These are phyloP conservation scores for Pseudois nayaur DNA, from an alignment of 2,113 vertebrate species.

Conservation along the genomic window DNA sequence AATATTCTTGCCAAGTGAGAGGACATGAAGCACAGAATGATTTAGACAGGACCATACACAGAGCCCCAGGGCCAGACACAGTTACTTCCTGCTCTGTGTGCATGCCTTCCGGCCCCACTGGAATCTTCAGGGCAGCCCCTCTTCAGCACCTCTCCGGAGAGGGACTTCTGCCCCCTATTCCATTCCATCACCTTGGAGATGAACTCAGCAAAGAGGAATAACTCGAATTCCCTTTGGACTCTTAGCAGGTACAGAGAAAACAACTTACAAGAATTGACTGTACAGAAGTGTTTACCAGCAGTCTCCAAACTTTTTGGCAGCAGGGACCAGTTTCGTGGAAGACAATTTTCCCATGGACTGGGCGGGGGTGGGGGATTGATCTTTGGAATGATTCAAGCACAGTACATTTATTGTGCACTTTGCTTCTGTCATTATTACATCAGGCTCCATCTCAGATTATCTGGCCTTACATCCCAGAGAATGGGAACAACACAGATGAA, in stretches of 20 bases:
- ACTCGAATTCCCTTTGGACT: neutral
- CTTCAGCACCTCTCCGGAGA: neutral
- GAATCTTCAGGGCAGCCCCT: neutral
- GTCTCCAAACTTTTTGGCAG: neutral
- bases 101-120: fast-evolving
- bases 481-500: neutral
- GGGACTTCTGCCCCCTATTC: fast-evolving
- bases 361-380: neutral
- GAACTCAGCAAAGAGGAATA: neutral
- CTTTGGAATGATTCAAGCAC: neutral
- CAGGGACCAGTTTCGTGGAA: neutral
- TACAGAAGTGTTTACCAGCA: neutral
- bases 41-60: neutral
- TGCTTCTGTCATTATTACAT: neutral
- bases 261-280: neutral
- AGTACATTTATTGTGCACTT: neutral
- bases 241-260: neutral
- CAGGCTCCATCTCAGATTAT: neutral
- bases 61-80: fast-evolving
- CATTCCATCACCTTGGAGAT: neutral
- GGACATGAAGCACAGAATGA: neutral
- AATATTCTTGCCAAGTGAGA: neutral
- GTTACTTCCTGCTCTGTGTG: neutral
- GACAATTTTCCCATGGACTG: neutral
- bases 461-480: neutral